A percentile compares a stretch with the other conserved stretches of the same genome.
Conservation (phyloP, 2,888 invertebrate genomes). For the Synanthedon formicaeformis region DNA sequence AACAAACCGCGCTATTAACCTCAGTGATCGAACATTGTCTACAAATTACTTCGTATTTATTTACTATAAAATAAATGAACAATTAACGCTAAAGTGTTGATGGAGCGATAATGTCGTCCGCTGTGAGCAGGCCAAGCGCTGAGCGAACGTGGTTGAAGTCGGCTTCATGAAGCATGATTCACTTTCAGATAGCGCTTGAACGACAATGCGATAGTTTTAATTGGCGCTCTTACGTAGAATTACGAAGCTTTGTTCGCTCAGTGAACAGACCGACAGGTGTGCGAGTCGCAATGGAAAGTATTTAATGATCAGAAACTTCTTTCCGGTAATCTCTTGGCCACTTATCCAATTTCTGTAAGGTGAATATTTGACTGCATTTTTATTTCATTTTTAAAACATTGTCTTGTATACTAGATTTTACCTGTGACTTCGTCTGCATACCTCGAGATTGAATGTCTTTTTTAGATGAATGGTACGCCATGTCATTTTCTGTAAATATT, state of each 20-base stretch:
- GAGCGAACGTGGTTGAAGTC: conserved; percentile 4
- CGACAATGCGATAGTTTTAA: conserved; percentile 38
- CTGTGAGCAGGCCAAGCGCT: conserved; percentile 5
- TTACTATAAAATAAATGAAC: conserved; percentile 42
- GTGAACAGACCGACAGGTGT: too few species aligned
- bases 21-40: conserved; percentile 39
- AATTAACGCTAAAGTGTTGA: conserved; percentile 38
- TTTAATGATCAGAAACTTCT: too few species aligned
- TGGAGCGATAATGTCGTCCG: conserved; percentile 16
- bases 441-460: too few species aligned
- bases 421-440: too few species aligned
- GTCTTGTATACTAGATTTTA: too few species aligned
- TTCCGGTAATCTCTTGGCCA: too few species aligned
- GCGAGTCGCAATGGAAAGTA: too few species aligned
- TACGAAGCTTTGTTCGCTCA: conserved; percentile 4
- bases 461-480: neutral
- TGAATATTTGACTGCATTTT: too few species aligned
- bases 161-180: conserved; percentile 8
- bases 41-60: conserved; percentile 50
- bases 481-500: neutral
- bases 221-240: conserved; percentile 30
- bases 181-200: conserved; percentile 18
- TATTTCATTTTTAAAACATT: too few species aligned
- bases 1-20: conserved; percentile 27
- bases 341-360: too few species aligned